Evolutionary conservation across 1,140 invertebrate genomes (phyloP), one percentile per base, ranked within the genome.

Genomic region (Pachyrhynchus sulphureomaculatus): DNA sequence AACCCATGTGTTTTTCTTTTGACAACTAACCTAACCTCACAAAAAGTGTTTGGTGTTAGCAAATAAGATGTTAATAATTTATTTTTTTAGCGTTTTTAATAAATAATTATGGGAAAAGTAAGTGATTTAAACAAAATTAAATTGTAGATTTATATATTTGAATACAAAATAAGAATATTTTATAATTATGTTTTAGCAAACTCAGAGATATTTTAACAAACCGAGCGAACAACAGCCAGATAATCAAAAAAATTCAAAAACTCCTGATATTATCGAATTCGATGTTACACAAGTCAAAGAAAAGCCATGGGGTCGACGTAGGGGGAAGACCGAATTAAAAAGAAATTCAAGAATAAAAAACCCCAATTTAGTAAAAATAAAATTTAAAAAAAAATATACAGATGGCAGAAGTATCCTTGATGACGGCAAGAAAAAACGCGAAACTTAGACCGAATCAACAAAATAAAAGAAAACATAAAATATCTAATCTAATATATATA

Each of bases 381-480:
- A 32, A 26, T n/a, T 24, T 48, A 12, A 5, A 4, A 37, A 36
- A 41, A 26, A 39, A 37, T 4, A 6, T n/a, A 54, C 39, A 54
- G 10, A 15, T 2, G 12, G 21, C 3, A 36, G 4, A 26, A 48
- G 8, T 29, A 48, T 48, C 8, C 15, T 48, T 32, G 45, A 51
- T 17, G 39, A 53, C 18, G 18, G 15, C 41, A 47, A 53, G 36
- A n/a, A 52, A 36, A 21, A 67, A 66, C n/a, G n/a, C n/a, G n/a
- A 49, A 65, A 58, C n/a, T 37, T 42, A 44, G 58, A 59, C 24
- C 56, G 62, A 36, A 66, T 67, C 20, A 68, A 66, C 9, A 75
- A 75, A 62, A 74, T 66, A 65, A 72, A 74, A 34, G 66, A 69
- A 2, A 73, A 61, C 66, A 67, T 13, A 72, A 72, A 24, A 56